Evolutionary conservation across 2,888 invertebrate species (phyloP).

Genomic region (Chrysopilus asiliformis): DNA sequence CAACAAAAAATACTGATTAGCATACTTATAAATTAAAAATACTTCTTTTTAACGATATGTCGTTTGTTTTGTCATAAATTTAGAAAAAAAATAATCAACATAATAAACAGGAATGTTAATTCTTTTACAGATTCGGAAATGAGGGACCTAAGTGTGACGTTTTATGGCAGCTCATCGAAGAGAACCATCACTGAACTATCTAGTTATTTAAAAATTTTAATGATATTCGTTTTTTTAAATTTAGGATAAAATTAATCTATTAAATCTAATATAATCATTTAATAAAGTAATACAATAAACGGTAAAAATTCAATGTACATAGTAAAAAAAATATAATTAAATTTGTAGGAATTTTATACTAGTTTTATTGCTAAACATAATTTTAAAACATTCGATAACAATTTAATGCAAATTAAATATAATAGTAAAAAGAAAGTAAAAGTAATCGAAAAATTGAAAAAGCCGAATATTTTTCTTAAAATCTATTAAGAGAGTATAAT

Average conservation of each 20-base stretch:
- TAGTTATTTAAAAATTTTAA: conserved; percentile 3
- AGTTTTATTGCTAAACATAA: conserved; percentile 11
- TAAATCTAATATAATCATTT: conserved; percentile 9
- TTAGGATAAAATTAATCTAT: conserved; percentile 10
- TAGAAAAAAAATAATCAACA: no score
- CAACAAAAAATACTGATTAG: no score
- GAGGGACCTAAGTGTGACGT: conserved; percentile 36
- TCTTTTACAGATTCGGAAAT: conserved; percentile 33
- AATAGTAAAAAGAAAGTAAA: conserved; percentile 3
- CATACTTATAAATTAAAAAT: no score
- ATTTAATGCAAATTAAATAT: conserved; percentile 3
- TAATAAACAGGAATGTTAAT: no score
- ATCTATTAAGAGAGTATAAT: conserved; percentile 4
- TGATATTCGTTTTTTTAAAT: conserved; percentile 9
- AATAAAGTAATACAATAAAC: conserved; percentile 8
- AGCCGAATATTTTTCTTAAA: no score
- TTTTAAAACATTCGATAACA: conserved; percentile 7
- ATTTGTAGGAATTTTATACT: conserved; percentile 15
- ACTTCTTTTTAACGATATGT: no score
- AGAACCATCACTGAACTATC: conserved; percentile 1
- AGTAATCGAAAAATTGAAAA: conserved; percentile 5
- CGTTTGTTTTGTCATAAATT: no score
- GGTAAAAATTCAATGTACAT: neutral
- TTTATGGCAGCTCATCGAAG: conserved; percentile 23
- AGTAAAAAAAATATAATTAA: conserved; percentile 5